phyloP scores from a whole-genome alignment of 2,113 vertebrate species.

The Pagrus major region DNA sequence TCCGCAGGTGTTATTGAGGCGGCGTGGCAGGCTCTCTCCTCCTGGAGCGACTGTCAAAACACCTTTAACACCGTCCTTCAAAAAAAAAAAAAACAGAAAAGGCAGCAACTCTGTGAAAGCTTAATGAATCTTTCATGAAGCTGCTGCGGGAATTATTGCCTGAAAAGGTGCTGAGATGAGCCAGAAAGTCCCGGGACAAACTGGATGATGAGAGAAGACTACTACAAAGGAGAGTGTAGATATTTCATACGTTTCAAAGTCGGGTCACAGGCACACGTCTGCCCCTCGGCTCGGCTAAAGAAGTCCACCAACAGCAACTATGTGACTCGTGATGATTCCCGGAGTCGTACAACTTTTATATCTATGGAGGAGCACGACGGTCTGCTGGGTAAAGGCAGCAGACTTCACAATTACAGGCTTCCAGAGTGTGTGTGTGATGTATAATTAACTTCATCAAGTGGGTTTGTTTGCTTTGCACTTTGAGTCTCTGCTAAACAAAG shows the following conservation, averaged over 20 bases:
- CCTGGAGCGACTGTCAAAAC: constrained; percentile 49
- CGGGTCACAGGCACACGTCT: background rate
- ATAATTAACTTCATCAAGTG: constrained; percentile 61
- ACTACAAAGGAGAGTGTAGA: background rate
- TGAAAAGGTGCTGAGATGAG: constrained; percentile 13
- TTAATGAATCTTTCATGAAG: constrained; percentile 52
- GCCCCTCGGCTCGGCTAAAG: background rate
- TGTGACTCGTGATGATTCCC: background rate
- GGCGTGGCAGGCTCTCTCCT: constrained; percentile 24
- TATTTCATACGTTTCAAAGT: constrained; percentile 31
- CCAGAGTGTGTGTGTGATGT: constrained; percentile 42
- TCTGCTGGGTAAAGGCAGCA: constrained; percentile 18
- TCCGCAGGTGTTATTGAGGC: constrained; percentile 14
- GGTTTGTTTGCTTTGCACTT: constrained; percentile 40
- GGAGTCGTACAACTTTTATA: constrained; percentile 50
- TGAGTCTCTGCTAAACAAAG: constrained; percentile 33
- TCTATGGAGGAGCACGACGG: constrained; percentile 15
- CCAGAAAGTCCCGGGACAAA: constrained; percentile 17
- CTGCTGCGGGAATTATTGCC: constrained; percentile 31
- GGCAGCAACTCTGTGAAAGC: background rate
- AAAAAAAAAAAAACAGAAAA: no score
- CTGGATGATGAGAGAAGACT: background rate
- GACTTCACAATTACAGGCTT: constrained; percentile 35
- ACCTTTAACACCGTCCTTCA: constrained; percentile 43
- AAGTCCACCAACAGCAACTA: constrained; percentile 11